Evolutionary conservation across 2,888 invertebrate species (phyloP), one percentile per base, ranked within the genome.

Genomic region (Luperina testacea): DNA sequence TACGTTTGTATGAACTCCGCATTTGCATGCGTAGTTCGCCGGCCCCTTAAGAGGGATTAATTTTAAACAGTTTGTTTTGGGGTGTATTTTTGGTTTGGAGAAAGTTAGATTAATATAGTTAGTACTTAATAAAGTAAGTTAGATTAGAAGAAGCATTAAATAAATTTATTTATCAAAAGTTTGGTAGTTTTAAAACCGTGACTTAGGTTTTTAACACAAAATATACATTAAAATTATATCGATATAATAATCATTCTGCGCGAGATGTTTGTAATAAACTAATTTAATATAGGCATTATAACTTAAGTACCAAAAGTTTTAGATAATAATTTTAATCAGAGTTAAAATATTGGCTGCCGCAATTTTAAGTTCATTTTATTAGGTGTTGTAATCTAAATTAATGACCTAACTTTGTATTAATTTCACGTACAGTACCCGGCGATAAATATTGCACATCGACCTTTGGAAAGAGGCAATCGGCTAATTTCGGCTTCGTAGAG

Each of bases 321-420:
- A 24, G 13, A 24, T 27, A 38, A 8, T 42, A 7, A 71, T 57
- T 63, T 69, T 72, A 71, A 80, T 80, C 27, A 51, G 53, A 57
- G 53, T 51, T 57, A 81, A n/a, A 32, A 71, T 78, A 27, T 59
- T 59, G 70, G 51, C 51, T 61, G 2, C 4, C 20, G 8, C 24
- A 27, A 38, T 42, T 59, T 8, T 42, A 42, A 42, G n/a, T 61
- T 11, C 7, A 61, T 59, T 59, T 69, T 17, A 59, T 70, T 6
- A 51, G 57, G 53, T 79, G 27, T 69, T 69, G 15, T 42, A 13
- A 57, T 85, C 15, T 7, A 38, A 61, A 67, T 71, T 38, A 32
- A 72, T 81, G 9, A n/a, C 2, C 6, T 48, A 85, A 48, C 27
- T 85, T 84, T n/a, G 24, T 61, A 32, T 77, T 61, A 15, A 27